A percentile compares a stretch with the other conserved stretches of the same genome.
phyloP scores from a whole-genome alignment of 2,888 invertebrate genomes.

The Epicampocera succincta region DNA sequence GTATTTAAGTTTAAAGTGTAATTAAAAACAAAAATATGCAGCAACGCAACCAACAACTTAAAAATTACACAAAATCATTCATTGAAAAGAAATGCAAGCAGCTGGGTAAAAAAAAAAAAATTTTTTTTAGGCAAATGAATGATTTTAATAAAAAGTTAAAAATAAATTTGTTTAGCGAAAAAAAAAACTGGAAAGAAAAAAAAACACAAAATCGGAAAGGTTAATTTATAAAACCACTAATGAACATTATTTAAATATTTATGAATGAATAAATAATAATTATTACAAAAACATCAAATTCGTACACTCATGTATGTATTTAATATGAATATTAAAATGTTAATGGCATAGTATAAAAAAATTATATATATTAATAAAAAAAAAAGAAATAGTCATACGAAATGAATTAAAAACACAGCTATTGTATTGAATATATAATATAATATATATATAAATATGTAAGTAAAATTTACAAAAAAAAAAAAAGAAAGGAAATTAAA shows the following conservation, averaged over 20 bases:
- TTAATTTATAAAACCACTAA: conserved; percentile 69
- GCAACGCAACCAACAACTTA: conserved; percentile 40
- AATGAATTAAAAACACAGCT: conserved; percentile 34
- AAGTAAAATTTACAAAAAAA: conserved; percentile 54
- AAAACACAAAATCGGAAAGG: conserved; percentile 44
- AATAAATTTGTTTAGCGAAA: conserved; percentile 1
- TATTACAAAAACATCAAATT: conserved; percentile 57
- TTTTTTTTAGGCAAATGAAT: conserved; percentile 15
- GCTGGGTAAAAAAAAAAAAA: not conserved
- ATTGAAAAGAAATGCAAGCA: not conserved
- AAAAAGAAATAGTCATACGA: conserved; percentile 42
- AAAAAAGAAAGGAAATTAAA: not conserved
- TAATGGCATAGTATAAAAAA: conserved; percentile 32
- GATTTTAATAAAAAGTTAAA: conserved; percentile 21
- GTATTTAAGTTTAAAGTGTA: conserved; percentile 64
- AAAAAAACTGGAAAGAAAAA: not conserved
- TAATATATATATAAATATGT: conserved; percentile 63
- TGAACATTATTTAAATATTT: conserved; percentile 68
- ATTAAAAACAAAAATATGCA: conserved; percentile 55
- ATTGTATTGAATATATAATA: conserved; percentile 60
- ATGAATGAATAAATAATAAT: conserved; percentile 62
- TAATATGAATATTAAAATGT: conserved; percentile 28
- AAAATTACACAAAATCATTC: conserved; percentile 9
- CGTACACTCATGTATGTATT: conserved; percentile 44
- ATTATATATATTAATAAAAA: conserved; percentile 25